Conservation (phyloP, 2,113 vertebrate species). For the Conger conger region DNA sequence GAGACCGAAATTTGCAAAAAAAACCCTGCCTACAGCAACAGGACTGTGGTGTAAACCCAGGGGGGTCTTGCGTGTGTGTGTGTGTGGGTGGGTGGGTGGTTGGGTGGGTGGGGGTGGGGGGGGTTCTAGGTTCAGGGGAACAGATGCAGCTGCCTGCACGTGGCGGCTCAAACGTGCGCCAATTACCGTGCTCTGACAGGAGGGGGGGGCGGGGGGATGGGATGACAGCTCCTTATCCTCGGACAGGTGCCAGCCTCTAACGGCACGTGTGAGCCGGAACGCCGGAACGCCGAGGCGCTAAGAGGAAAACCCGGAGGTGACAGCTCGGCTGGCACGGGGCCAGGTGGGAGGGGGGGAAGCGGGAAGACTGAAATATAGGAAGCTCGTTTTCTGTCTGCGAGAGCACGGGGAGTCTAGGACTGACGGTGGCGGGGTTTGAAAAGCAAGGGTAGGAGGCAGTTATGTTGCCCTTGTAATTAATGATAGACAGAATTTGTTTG, state of each 20-base stretch:
- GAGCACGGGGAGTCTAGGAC: background rate
- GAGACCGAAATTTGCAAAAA: background rate
- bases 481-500: background rate
- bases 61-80: background rate
- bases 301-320: background rate
- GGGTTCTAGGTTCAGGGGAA: background rate
- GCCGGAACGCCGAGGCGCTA: background rate
- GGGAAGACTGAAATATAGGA: background rate
- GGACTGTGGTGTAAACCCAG: background rate
- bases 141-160: background rate
- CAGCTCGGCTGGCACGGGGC: background rate
- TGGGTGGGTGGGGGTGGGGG: background rate
- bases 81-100: too few species aligned
- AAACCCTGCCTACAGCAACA: background rate
- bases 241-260: conserved; percentile 24
- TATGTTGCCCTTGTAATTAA: background rate
- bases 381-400: background rate
- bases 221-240: conserved; percentile 1
- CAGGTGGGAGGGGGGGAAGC: background rate
- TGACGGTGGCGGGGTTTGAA: background rate
- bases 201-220: background rate
- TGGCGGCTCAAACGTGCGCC: background rate
- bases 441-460: background rate
- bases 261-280: conserved; percentile 1
- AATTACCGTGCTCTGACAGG: conserved; percentile 16